These are phyloP conservation scores for Copidosoma floridanum DNA, from an alignment of 1,140 invertebrate species.

Conservation along the genomic window DNA sequence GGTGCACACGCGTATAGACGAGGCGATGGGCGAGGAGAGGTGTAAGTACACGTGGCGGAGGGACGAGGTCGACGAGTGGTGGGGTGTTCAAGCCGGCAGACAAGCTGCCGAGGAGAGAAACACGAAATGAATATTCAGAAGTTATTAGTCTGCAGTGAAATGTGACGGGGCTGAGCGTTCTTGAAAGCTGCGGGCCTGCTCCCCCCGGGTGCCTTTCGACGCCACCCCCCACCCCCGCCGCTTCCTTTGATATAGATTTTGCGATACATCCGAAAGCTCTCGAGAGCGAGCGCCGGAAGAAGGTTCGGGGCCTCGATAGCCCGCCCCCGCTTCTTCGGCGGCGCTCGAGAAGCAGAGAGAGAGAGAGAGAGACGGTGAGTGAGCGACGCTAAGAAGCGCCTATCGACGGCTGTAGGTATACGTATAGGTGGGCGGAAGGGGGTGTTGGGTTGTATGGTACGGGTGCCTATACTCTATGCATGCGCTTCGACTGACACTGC, in stretches of 20 bases:
- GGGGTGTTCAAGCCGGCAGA: too few species aligned
- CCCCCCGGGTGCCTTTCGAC: constrained; percentile 35
- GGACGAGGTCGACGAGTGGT: too few species aligned
- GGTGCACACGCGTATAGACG: not conserved
- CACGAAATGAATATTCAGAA: constrained; percentile 60
- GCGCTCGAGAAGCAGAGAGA: constrained; percentile 31
- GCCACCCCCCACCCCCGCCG: constrained; percentile 31
- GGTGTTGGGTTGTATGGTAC: too few species aligned
- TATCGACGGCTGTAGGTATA: constrained; percentile 44
- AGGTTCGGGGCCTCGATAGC: constrained; percentile 31
- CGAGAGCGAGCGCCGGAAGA: constrained; percentile 33
- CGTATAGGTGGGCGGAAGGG: too few species aligned
- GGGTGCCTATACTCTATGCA: too few species aligned
- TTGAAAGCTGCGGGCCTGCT: constrained; percentile 46
- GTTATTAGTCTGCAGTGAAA: constrained; percentile 59
- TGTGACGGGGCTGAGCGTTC: constrained; percentile 56
- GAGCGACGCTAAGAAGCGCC: constrained; percentile 55
- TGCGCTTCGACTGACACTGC: constrained; percentile 36
- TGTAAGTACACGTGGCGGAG: constrained; percentile 28
- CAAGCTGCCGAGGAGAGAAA: constrained; percentile 50
- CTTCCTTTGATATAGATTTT: constrained; percentile 52
- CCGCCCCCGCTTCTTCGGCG: constrained; percentile 13
- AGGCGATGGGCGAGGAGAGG: not conserved
- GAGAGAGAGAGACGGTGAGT: constrained; percentile 50
- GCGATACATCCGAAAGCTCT: constrained; percentile 51